Evolutionary conservation across 2,888 invertebrate genomes (phyloP), one percentile per base, ranked within the genome.

Genomic region (Cataglyphis albicans): DNA sequence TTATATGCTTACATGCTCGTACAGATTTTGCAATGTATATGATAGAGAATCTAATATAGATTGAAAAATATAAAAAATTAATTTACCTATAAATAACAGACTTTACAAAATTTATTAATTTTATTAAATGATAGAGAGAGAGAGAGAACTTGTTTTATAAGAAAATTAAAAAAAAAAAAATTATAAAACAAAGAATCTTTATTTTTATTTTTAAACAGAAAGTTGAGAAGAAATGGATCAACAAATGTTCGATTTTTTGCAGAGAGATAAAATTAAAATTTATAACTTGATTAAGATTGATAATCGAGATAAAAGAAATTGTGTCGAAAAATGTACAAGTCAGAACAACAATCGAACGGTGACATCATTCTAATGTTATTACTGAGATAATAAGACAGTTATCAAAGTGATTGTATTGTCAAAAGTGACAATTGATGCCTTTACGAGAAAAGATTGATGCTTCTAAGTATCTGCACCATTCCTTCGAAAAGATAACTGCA

Each of bases 401-500:
- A 35, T 41, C 38, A 61, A 9, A 48, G n/a, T 12, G 10, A 44
- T 32, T 32, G 38, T 80, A 72, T 73, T 57, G 9, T 7, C 18
- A n/a, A 63, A 48, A 48, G 35, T 12, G 38, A 55, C 21, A 10
- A 48, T 25, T 12, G 59, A 1, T 72, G 15, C 18, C 59, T 61
- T 75, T 65, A 52, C 21, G 64, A 74, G 82, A 57, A 64, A 64
- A 5, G 38, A 81, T 68, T 75, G 44, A 61, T 57, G 25, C 41
- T 81, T 85, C 81, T 38, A 5, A 32, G 73, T 81, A 76, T 25
- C 32, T 61, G 10, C 4, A 15, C 15, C 21, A 44, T 32, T 67
- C 65, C 59, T 57, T 29, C 10, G 57, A 68, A 81, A 55, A 67
- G 76, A 78, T 86, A 63, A 35, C 29, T 21, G 25, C 38, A 38